Conservation (phyloP, 2,797 vertebrate genomes). For the Bucorvus abyssinicus region DNA sequence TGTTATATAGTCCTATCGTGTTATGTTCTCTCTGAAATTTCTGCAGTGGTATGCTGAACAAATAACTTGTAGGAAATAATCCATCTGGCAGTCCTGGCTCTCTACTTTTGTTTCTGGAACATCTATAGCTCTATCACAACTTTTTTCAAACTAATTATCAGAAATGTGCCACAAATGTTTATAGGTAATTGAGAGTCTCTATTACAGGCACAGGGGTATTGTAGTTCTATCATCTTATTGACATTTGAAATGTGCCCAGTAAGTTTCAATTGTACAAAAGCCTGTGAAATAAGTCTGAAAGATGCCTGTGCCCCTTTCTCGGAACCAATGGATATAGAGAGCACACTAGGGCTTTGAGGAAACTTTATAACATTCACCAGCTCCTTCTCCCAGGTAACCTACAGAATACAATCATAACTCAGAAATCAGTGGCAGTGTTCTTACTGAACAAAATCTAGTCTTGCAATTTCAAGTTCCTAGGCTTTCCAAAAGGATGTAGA, state of each 20-base stretch:
- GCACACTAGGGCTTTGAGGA: not conserved
- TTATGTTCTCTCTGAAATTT: not conserved
- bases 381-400: not conserved
- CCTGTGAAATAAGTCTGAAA: not conserved
- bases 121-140: not conserved
- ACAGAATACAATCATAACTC: not conserved
- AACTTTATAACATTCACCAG: not conserved
- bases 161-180: not conserved
- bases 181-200: not conserved
- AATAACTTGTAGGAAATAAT: slow-evolving; percentile 25
- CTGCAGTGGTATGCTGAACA: not conserved
- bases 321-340: not conserved
- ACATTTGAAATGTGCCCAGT: not conserved
- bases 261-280: not conserved
- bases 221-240: not conserved
- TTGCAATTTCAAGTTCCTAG: not conserved
- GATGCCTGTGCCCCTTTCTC: not conserved
- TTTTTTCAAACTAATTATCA: not conserved
- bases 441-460: not conserved
- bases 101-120: not conserved
- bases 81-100: slow-evolving; percentile 20
- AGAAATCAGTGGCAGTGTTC: not conserved
- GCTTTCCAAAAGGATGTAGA: not conserved
- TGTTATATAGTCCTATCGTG: not conserved
- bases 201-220: not conserved